Base-by-base conservation (phyloP, 1,140 invertebrate species). In the Gonatopus flavifemur region DNA sequence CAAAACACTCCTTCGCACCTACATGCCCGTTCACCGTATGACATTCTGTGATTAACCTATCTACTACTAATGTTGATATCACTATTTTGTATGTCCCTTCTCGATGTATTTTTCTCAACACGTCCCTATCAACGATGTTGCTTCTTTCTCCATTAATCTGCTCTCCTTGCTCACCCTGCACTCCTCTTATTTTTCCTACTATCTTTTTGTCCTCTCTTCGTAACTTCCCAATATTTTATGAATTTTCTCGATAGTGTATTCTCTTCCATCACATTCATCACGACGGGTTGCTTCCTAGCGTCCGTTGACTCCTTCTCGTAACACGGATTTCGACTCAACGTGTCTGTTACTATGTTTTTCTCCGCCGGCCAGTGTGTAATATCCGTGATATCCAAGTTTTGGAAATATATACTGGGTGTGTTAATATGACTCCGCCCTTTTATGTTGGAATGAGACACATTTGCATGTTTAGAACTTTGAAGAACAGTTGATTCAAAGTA, bases 21-120 rank as follows among this genome's bases (percentile, higher is more conserved):
- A 61, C 50, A 49, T 71, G 69, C 0, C 59, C 69, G 49, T 59
- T 64, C 19, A 57, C 47, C 43, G 53, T 18, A 48, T 70, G 68
- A 2, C 16, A 2, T 16, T 39, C 36, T 2, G 2, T 7, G 4
- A 40, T 31, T 24, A 49, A n/a, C 3, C 3, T 3, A 30, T 18
- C 1, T 2, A 49, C 16, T 1, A 41, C 3, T 12, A 1, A 9
- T 2, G 6, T n/a, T 33, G 32, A 15, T 7, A 33, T 12, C 10
- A 33, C 32, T 6, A 5, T 5, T 1, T 15, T 7, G 10, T 15
- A 33, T 33, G 10, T 6, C 5, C 7, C 6, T 15, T 9, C n/a
- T 33, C 5, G 9, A 33, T 15, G 8, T 1, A 5, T 33, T 5
- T 15, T 10, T 6, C 6, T n/a, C 1, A 33, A n/a, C 6, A 33